Evolutionary conservation across 2,888 invertebrate species (phyloP), one percentile per base, ranked within the genome.

Genomic region (Danaus chrysippus): DNA sequence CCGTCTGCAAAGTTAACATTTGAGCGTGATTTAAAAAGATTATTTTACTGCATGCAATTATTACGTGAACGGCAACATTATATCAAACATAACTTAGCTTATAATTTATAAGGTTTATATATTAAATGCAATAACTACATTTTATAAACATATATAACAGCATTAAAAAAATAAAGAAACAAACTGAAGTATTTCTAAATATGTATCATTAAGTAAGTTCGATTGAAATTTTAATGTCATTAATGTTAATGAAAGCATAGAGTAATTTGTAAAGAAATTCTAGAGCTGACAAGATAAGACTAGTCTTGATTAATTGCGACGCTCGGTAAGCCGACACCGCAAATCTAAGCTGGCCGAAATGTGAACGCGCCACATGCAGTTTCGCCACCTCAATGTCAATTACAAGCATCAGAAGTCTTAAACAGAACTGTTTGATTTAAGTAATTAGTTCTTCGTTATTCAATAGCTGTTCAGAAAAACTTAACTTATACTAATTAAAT

Each of bases 41-140:
- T 75, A 65, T 68, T 76, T 72, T 70, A 74, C 74, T 71, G 75
- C 77, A 78, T 72, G 79, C 74, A 73, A 75, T 79, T 75, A 74
- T 74, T 76, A 77, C 74, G 68, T 70, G 73, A 65, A 69, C 70
- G 68, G 67, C 71, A 74, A 71, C 73, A 71, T 74, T 73, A 71
- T 13, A 15, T 49, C 12, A 49, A 34, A 5, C 23, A 34, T 34
- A 34, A 34, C 23, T 34, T 34, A 5, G 23, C 8, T 34, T 34
- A 34, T 34, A 34, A 34, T 34, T 34, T 34, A 34, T 34, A 34
- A 34, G 3, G 23, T 34, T 34, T 34, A 34, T 34, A 34, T 34
- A 34, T 34, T 34, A 34, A 23, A 23, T 23, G 23, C 23, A 23
- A 23, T 23, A 23, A 23, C 23, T 23, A 23, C 23, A 23, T 23